These are phyloP conservation scores for Danio kyathit DNA, from an alignment of 2,797 vertebrate genomes.

Conservation along the genomic window DNA sequence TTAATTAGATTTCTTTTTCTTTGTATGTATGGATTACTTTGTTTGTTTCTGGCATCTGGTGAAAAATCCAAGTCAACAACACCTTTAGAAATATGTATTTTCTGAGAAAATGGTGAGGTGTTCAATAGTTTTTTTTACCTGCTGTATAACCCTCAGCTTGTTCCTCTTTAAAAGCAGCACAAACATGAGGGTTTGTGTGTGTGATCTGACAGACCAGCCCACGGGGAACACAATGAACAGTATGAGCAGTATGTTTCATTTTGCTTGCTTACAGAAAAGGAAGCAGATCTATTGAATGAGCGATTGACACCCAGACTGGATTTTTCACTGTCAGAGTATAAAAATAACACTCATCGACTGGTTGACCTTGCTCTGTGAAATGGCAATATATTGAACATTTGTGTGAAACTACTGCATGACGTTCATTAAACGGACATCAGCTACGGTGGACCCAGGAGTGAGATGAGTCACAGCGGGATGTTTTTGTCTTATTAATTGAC, in stretches of 20 bases:
- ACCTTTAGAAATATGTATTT: too few relatives aligned
- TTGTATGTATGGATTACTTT: too few relatives aligned
- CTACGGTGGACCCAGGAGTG: conserved; percentile 10
- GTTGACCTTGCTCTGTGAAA: conserved; percentile 78
- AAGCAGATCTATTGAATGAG: conserved; percentile 40
- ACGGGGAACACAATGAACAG: conserved; percentile 22
- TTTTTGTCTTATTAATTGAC: conserved; percentile 75
- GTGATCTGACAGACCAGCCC: conserved; percentile 37
- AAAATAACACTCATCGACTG: conserved; percentile 64
- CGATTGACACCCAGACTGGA: conserved; percentile 45
- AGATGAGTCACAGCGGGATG: conserved; percentile 49
- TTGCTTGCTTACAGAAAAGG: conserved; percentile 32
- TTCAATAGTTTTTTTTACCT: too few relatives aligned
- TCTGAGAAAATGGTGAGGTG: too few relatives aligned
- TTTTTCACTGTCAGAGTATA: conserved; percentile 44
- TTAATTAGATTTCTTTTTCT: too few relatives aligned
- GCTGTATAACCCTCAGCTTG: not conserved
- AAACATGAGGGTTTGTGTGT: conserved; percentile 30
- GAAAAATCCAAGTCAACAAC: too few relatives aligned
- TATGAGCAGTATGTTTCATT: conserved; percentile 18
- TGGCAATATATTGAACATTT: conserved; percentile 75
- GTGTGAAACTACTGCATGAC: conserved; percentile 60
- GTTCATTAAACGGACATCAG: conserved; percentile 44
- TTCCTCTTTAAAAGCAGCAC: conserved; percentile 33
- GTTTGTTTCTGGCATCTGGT: too few relatives aligned